Base-by-base conservation (phyloP, 2,797 vertebrate genomes). In the Gambelia wislizenii region DNA sequence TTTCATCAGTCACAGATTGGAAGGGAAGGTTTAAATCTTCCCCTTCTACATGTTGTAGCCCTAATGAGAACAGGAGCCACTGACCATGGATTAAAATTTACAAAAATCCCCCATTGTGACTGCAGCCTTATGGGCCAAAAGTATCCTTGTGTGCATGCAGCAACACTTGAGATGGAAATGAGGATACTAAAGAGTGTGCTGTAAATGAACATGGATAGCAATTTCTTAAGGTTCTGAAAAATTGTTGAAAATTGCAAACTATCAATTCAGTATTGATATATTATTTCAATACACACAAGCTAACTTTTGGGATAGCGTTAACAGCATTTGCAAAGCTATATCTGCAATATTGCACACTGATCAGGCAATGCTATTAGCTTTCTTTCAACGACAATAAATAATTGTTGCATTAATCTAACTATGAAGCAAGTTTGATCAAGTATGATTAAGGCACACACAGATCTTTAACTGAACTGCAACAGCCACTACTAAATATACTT, bases 371-470 rank as follows among this genome's bases (percentile, higher is more conserved):
- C 39, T 59, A 87, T 88, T 89, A 82, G 49, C 27, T 93, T 79
- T 47, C 82, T 89, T 18, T 52, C 83, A 86, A 49, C 70, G 64
- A 70, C 36, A 86, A 86, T 52, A 86, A 91, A 92, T 89, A 76
- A 83, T 39, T 70, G 67, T 49, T 92, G 82, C 14, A 1, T 36
- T 91, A 91, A 94, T 81, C 1, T 93, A 95, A 90, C 1, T 91
- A 79, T 91, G 36, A 86, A 94, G 90, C 54, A 87, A 91, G 87
- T 90, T 49, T 49, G 92, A 85, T 90, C 27, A 93, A 94, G 74
- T 86, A 72, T 94, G 93, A 92, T 80, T 92, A 97, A 97, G 97
- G 97, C 96, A 97, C 95, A 89, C 77, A 89, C 90, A 95, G 95
- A 89, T 81, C 91, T 95, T 92, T 87, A 83, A 89, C 91, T 90